Evolutionary conservation across 2,888 invertebrate genomes (phyloP).

Genomic region (Hypselothyrea guttata): DNA sequence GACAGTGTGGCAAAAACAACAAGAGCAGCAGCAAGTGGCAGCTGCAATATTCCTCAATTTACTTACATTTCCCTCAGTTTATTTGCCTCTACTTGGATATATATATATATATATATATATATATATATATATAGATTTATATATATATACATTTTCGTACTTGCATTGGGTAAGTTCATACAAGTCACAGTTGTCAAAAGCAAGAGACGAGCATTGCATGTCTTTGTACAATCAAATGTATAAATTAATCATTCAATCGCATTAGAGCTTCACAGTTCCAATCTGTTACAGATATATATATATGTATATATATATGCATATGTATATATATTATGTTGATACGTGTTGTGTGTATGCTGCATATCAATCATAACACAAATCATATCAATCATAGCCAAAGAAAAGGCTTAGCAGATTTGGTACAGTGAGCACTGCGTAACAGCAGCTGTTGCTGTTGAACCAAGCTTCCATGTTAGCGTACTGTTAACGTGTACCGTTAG

Average conservation of each 20-base stretch:
- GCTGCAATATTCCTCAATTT: not conserved
- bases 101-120: too few relatives aligned
- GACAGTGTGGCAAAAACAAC: conserved; percentile 32
- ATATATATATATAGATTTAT: too few relatives aligned
- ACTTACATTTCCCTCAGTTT: not conserved
- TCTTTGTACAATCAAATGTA: conserved; percentile 49
- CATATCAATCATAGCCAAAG: too few relatives aligned
- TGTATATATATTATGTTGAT: not conserved
- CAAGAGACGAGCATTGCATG: conserved; percentile 51
- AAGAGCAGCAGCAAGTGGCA: conserved; percentile 9
- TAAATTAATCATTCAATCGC: conserved; percentile 66
- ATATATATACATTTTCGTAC: too few relatives aligned
- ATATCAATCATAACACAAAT: conserved; percentile 29
- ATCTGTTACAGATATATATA: conserved; percentile 1
- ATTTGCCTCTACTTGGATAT: too few relatives aligned
- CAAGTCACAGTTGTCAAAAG: not conserved
- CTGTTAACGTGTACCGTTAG: too few relatives aligned
- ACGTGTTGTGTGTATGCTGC: conserved; percentile 17
- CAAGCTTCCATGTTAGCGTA: too few relatives aligned
- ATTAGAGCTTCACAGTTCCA: conserved; percentile 32
- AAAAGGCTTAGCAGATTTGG: too few relatives aligned
- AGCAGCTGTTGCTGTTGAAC: too few relatives aligned
- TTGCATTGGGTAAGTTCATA: not conserved
- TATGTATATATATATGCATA: not conserved
- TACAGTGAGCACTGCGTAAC: too few relatives aligned